Base-by-base conservation (phyloP, 2,113 vertebrate species). In the Megaptera novaeangliae region DNA sequence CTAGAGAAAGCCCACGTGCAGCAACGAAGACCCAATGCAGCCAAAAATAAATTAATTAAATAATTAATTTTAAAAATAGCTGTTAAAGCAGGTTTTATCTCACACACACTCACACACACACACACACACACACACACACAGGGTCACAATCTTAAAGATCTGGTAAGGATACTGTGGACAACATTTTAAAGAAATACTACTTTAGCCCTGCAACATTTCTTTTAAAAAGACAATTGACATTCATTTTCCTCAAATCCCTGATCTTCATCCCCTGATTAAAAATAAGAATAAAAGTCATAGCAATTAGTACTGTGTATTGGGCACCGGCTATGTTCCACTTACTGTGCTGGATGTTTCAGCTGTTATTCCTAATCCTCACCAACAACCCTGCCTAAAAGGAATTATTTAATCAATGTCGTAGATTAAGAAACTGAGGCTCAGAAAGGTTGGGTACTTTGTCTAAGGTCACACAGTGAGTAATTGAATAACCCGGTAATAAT, bases 1-100 rank as follows among this genome's bases (percentile, higher is more conserved):
- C 52, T 52, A 52, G 52, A 52, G 52, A 52, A 18, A 52, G 15
- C 15, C 15, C 2, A 1, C 1, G 0, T 0, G 0, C 52, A 52
- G 52, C 52, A 52, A 52, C 52, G 52, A 52, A 52, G 52, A 52
- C 52, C 52, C 52, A 52, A 6, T 17, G 52, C 52, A 52, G 52
- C 52, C 52, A 17, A 52, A 52, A 52, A 52, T 52, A 52, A 52
- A 52, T 52, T 44, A 44, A 44, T 44, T 18, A 52, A 52, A 18
- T 18, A 52, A 52, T 52, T 52, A 52, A 17, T 52, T 6, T 63
- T 0, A 12, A 57, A 91, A 80, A 36, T 44, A 74, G 55, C 87
- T 96, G 25, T 25, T 57, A 59, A 34, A 41, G 68, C 41, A 59
- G 59, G 59, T 72, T 90, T 93, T 74, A 83, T 81, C 36, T 14